Base-by-base conservation (phyloP, 2,888 invertebrate genomes). In the Dolichopus griseipennis region DNA sequence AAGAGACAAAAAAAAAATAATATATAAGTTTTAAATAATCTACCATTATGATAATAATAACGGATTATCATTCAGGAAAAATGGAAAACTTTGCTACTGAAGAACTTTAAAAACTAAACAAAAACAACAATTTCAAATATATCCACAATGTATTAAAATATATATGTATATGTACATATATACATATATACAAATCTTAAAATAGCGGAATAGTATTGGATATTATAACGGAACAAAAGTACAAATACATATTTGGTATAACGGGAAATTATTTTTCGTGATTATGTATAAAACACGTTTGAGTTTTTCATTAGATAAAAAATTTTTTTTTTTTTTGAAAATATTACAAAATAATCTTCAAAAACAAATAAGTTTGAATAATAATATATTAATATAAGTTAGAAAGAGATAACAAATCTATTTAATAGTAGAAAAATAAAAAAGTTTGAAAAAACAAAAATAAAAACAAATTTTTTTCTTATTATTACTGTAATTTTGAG, bases 241-340 rank as follows among this genome's bases (percentile, higher is more conserved):
- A 10, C 1, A 37, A 37, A 37, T 8, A 37, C n/a, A 9, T 37
- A 37, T n/a, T n/a, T 41, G 9, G 15, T 41, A 15, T 15, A 6
- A 52, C 15, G 18, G 69, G 69, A 69, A 69, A 69, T 69, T 69
- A 69, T 69, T 67, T 69, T 62, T 27, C 65, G 63, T 69, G 67
- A 69, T 69, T 69, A n/a, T 65, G 63, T 37, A 27, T 27, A 21
- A 65, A 69, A 63, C 67, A 67, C 69, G 69, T 69, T 67, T 69
- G 69, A 69, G 65, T 63, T 52, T 27, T 52, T 43, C 61, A 61
- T 22, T 12, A 67, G 69, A 69, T 69, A 69, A 69, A 65, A n/a
- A n/a, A n/a, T n/a, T n/a, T n/a, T n/a, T n/a, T 69, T 67, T 52
- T 52, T 9, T 27, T 27, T 27, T 27, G 27, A 27, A 27, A 27